Evolutionary conservation across 1,140 invertebrate species (phyloP), one percentile per base, ranked within the genome.

Genomic region (Drosophila lowei): DNA sequence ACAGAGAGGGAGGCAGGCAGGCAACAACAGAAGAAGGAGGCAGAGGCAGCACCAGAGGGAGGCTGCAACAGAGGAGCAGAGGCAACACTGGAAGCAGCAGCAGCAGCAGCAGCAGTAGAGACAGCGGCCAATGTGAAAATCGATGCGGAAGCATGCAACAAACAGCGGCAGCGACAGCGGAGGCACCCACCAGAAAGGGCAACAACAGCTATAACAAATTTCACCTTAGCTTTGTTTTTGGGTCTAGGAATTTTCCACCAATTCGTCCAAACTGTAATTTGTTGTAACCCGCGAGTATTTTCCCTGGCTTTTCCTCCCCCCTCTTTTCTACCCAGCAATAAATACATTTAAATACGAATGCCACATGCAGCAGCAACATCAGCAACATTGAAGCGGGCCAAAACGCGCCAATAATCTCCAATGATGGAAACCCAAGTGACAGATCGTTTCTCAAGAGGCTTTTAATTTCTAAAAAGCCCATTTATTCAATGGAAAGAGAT

Each of bases 91-190:
- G 28, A 28, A 28, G 41, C 70, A 55, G 21, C 47, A 56, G n/a
- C 71, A 49, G 21, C 41, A 41, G 21, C 41, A 44, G 3, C 61
- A 43, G 48, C 60, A 62, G 58, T 62, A 43, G 38, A 58, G 25
- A 47, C 56, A 48, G 64, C 52, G 61, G 72, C 67, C 75, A 84
- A 84, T 85, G 81, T 88, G 78, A 86, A 88, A 86, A 86, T 88
- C 83, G 75, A 86, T 83, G 83, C 83, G 81, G 78, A 86, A 86
- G 81, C 81, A 64, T 56, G 65, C 77, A 85, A 59, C 79, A 74
- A 73, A 60, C 68, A 77, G 63, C 64, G 57, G 64, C 64, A 77
- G 50, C 52, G 64, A 59, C 75, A 70, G 63, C 74, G 64, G 44
- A 38, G 50, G 43, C 71, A 63, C 25, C 15, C 41, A 61, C 28